Base-by-base conservation (phyloP, 2,888 invertebrate genomes). In the Diarsia dahlii region DNA sequence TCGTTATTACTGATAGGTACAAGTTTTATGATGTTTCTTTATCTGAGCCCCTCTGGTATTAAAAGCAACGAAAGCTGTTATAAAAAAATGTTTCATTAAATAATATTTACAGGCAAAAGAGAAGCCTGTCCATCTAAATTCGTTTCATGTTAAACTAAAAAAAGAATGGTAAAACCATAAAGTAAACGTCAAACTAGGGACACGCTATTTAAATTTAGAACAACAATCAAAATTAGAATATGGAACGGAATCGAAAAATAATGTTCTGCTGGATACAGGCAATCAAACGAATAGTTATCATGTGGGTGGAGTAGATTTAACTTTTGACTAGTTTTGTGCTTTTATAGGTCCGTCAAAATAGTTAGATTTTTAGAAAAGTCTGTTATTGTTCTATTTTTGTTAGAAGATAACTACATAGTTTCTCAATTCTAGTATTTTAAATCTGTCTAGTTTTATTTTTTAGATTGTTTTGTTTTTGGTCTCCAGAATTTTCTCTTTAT, bases 191-290 rank as follows among this genome's bases (percentile, higher is more conserved):
- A 15, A 48, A 48, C 54, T 48, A 8, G 15, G 6, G 18, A 28
- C 18, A 18, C 48, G 23, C 67, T n/a, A 45, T 65, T 76, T 76
- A 71, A 65, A 72, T 71, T 65, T 72, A 28, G 50, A 80, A 81
- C 60, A 70, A 13, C 73, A 64, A 74, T 82, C 54, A 78, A 78
- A 82, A 70, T 81, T 81, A n/a, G 70, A 78, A 74, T 64, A 67
- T 63, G 56, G 80, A 80, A 76, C 63, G 48, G n/a, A 71, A 76
- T 76, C 63, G 58, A 39, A 75, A 75, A 68, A 60, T 54, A 82
- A 65, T 82, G 71, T 71, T 60, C 62, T 67, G 68, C 82, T 71
- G 50, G 60, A 52, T 52, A 64, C 50, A 60, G 18, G 58, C 82
- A 80, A 77, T 82, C 64, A 82, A 71, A 68, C 58, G 46, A 54